Evolutionary conservation across 1,140 invertebrate species (phyloP).

Genomic region (Pseudomyrmex cubaensis): DNA sequence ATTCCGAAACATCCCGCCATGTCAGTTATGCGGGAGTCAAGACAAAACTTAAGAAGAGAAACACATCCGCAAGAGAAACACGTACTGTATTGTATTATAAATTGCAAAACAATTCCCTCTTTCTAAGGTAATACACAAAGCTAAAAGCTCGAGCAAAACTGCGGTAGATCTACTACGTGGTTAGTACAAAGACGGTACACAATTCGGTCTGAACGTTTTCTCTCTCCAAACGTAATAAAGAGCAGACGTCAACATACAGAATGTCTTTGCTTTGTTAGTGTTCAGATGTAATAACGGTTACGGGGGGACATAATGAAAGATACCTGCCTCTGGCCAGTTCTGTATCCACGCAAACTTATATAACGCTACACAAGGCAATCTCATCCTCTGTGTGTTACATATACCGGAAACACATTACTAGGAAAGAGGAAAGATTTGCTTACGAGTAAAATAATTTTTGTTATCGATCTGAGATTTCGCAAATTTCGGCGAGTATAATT

Average conservation of each 20-base stretch:
- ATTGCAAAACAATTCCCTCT: constrained; percentile 19
- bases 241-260: constrained; percentile 46
- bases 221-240: constrained; percentile 28
- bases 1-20: not conserved
- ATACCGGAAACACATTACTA: constrained; percentile 56
- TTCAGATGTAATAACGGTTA: constrained; percentile 73
- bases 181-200: constrained; percentile 60
- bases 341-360: constrained; percentile 82
- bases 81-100: constrained; percentile 3
- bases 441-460: not conserved
- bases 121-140: constrained; percentile 44
- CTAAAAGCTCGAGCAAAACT: constrained; percentile 45
- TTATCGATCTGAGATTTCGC: not conserved
- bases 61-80: constrained; percentile 29
- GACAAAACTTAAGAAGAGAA: constrained; percentile 49
- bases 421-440: constrained; percentile 19
- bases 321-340: constrained; percentile 87
- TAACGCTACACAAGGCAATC: constrained; percentile 67
- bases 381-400: constrained; percentile 64
- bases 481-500: constrained; percentile 9
- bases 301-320: constrained; percentile 80
- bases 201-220: constrained; percentile 34
- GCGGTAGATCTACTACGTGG: constrained; percentile 29
- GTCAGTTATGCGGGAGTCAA: constrained; percentile 15
- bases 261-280: constrained; percentile 75